A percentile compares a stretch with the other conserved stretches of the same genome.
Evolutionary conservation across 2,888 invertebrate genomes (phyloP).

Genomic region (Sympetrum striolatum): DNA sequence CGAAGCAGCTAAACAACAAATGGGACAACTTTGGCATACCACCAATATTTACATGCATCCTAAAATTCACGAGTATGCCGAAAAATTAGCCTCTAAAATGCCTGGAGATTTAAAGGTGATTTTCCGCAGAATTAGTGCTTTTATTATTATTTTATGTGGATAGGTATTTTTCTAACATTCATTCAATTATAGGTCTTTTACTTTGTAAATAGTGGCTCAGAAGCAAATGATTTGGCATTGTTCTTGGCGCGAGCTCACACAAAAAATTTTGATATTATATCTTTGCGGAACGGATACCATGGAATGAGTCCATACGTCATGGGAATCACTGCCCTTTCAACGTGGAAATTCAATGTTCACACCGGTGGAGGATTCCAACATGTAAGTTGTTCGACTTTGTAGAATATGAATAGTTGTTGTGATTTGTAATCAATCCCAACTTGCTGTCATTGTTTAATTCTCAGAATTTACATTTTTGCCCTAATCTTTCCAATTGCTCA

Average conservation of each 20-base stretch:
- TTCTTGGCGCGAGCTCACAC: constrained; percentile 87
- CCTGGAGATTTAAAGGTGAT: constrained; percentile 84
- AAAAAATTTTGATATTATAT: constrained; percentile 81
- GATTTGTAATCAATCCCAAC: neutral
- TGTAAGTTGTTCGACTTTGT: constrained; percentile 62
- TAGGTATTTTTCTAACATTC: neutral
- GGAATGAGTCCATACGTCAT: constrained; percentile 87
- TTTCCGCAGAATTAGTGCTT: neutral
- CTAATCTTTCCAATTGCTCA: neutral
- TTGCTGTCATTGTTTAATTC: constrained; percentile 25
- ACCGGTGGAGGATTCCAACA: constrained; percentile 78
- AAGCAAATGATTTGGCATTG: constrained; percentile 95
- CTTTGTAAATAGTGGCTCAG: constrained; percentile 95
- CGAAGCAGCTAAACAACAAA: constrained; percentile 79
- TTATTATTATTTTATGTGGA: neutral
- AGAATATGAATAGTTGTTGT: no score
- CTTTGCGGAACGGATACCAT: constrained; percentile 90
- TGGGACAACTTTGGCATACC: constrained; percentile 86
- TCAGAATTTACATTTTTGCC: constrained; percentile 21
- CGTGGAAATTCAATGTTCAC: constrained; percentile 79
- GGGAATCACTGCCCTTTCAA: constrained; percentile 79
- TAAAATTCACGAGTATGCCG: constrained; percentile 88
- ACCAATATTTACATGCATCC: constrained; percentile 92
- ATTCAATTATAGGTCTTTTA: constrained; percentile 75
- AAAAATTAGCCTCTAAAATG: constrained; percentile 78